Evolutionary conservation across 2,113 vertebrate genomes (phyloP).

Genomic region (Dolichallabes microphthalmus): DNA sequence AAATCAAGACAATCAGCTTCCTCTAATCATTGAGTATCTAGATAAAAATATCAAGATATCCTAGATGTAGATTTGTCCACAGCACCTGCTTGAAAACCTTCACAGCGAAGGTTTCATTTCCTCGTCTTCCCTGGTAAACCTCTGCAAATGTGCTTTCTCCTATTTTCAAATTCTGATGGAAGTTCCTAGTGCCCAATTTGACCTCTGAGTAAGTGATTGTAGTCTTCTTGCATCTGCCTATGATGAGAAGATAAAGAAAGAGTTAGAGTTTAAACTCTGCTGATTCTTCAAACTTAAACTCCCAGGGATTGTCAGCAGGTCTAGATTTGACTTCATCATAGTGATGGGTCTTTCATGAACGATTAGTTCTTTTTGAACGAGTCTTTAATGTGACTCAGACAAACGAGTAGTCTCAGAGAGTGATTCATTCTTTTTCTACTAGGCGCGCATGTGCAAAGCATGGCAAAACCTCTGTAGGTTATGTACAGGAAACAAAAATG

Average conservation of each 20-base stretch:
- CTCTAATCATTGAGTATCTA: not conserved
- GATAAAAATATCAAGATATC: not conserved
- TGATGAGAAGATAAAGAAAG: not conserved
- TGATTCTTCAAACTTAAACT: not conserved
- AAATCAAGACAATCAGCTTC: not conserved
- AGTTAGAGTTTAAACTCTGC: not conserved
- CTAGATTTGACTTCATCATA: not conserved
- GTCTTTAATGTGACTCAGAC: too few species aligned
- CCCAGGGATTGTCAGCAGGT: not conserved
- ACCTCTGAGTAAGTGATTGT: slow-evolving; percentile 64
- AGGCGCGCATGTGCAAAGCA: too few species aligned
- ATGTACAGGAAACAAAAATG: too few species aligned
- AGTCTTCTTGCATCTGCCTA: slow-evolving; percentile 48
- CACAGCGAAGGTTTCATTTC: slow-evolving; percentile 63
- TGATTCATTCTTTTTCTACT: too few species aligned
- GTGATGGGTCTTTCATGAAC: too few species aligned
- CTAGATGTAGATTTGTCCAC: not conserved
- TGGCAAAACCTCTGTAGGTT: too few species aligned
- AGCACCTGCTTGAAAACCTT: slow-evolving; percentile 79
- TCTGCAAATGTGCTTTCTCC: slow-evolving; percentile 66
- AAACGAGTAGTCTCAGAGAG: too few species aligned
- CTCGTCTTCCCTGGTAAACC: slow-evolving; percentile 68
- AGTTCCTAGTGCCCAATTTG: slow-evolving; percentile 66
- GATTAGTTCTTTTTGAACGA: too few species aligned
- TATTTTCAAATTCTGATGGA: slow-evolving; percentile 68